These are phyloP conservation scores for Anniella stebbinsi DNA, from an alignment of 2,797 vertebrate genomes.

Conservation along the genomic window DNA sequence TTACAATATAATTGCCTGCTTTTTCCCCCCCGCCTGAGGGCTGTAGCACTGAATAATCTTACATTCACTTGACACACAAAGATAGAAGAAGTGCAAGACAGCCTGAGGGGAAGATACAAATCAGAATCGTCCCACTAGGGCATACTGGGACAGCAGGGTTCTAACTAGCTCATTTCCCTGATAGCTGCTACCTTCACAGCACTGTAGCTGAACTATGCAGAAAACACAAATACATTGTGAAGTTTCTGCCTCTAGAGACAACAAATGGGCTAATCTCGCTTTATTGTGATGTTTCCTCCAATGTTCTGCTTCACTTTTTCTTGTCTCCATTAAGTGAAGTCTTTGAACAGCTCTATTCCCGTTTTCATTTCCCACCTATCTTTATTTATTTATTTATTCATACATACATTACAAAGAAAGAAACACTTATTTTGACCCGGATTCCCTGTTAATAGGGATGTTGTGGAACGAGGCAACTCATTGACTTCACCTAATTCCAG, in stretches of 20 bases:
- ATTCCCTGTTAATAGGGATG: no score
- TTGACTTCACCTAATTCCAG: no score
- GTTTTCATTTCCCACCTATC: neutral
- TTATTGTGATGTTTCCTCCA: slow-evolving; percentile 19
- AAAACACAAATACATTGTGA: neutral
- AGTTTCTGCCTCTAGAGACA: slow-evolving; percentile 19
- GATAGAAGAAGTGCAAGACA: slow-evolving; percentile 14
- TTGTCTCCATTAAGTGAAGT: slow-evolving; percentile 31
- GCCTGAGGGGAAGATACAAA: slow-evolving; percentile 35
- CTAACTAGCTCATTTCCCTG: neutral
- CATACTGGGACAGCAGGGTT: slow-evolving; percentile 26
- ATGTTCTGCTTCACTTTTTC: neutral
- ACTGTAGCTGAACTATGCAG: neutral
- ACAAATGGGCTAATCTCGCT: neutral
- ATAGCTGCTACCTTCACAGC: neutral
- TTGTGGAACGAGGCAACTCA: no score
- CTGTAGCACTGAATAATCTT: slow-evolving; percentile 52
- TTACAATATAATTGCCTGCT: slow-evolving; percentile 42
- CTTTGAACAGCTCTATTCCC: rapidly evolving
- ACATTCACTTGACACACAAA: slow-evolving; percentile 44
- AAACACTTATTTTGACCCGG: neutral
- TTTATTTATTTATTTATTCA: neutral
- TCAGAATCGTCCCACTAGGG: slow-evolving; percentile 34
- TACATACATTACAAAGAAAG: neutral
- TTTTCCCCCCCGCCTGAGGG: neutral